phyloP scores from a whole-genome alignment of 2,113 vertebrate species.

The Dascyllus trimaculatus region DNA sequence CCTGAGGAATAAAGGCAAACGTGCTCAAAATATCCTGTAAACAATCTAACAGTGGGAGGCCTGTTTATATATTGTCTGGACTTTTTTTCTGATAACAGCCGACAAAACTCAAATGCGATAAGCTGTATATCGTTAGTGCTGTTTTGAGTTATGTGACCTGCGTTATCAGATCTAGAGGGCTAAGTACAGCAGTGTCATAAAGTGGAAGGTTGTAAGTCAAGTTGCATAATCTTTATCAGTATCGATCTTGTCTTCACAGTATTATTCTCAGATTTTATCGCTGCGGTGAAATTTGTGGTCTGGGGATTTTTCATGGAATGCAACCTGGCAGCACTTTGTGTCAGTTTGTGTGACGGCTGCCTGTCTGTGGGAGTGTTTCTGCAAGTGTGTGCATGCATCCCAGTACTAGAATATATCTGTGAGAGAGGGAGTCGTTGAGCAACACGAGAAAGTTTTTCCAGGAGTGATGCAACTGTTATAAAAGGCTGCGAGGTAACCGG shows the following conservation, averaged over 20 bases:
- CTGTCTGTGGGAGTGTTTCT: background rate
- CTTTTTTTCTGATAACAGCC: too few relatives aligned
- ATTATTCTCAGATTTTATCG: background rate
- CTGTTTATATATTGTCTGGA: too few relatives aligned
- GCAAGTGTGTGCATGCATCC: slow-evolving; percentile 15
- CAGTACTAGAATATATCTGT: background rate
- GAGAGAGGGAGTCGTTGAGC: background rate
- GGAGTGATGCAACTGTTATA: slow-evolving; percentile 14
- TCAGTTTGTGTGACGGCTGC: background rate
- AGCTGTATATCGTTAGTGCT: too few relatives aligned
- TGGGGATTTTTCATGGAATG: slow-evolving; percentile 27
- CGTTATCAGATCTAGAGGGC: too few relatives aligned
- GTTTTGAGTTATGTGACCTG: too few relatives aligned
- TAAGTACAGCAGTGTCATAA: too few relatives aligned
- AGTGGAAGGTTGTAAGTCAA: background rate
- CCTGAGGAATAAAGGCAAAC: too few relatives aligned
- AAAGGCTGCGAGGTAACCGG: rapidly evolving
- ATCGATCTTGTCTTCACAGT: background rate
- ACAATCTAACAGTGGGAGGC: too few relatives aligned
- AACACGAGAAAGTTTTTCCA: slow-evolving; percentile 18
- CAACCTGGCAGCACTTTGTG: rapidly evolving
- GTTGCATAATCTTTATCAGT: background rate
- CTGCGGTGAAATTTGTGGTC: background rate
- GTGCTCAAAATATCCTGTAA: too few relatives aligned
- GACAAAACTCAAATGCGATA: too few relatives aligned